These are phyloP conservation scores for Notoglanidium macrostoma DNA, from an alignment of 2,797 vertebrate genomes.

Conservation along the genomic window DNA sequence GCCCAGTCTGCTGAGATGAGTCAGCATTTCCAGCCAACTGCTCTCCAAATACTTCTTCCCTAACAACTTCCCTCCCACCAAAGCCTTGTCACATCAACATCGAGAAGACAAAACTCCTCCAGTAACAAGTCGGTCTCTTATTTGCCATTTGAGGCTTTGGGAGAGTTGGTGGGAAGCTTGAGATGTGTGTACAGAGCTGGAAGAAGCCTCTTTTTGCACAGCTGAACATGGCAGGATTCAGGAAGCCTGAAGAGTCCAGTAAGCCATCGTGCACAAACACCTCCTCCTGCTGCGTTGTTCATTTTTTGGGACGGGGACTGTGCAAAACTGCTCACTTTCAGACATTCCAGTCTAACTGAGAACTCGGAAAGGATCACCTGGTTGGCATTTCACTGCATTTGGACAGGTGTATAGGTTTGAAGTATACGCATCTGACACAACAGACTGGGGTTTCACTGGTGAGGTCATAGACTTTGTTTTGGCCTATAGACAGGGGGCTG, in stretches of 20 bases:
- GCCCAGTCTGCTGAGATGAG: conserved; percentile 63
- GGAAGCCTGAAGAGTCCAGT: conserved; percentile 19
- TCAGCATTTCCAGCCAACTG: conserved; percentile 70
- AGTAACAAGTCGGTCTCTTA: conserved; percentile 4
- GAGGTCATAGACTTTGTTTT: background rate
- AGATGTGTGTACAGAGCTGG: conserved; percentile 31
- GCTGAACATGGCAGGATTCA: conserved; percentile 30
- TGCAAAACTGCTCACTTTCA: background rate
- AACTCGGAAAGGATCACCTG: background rate
- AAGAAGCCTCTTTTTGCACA: conserved; percentile 28
- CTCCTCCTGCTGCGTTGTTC: background rate
- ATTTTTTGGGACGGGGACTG: background rate
- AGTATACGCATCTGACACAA: background rate
- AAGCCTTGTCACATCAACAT: conserved; percentile 19
- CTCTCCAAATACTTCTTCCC: conserved; percentile 39
- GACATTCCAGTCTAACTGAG: background rate
- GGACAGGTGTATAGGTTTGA: background rate
- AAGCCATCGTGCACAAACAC: conserved; percentile 11
- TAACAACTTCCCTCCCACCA: conserved; percentile 18
- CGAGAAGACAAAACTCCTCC: conserved; percentile 6
- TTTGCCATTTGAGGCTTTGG: conserved; percentile 6
- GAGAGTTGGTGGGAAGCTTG: conserved; percentile 12
- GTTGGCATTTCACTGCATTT: background rate
- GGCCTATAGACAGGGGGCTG: background rate
- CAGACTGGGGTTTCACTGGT: conserved; percentile 14